Evolutionary conservation across 2,113 vertebrate genomes (phyloP).

Genomic region (Lichenostomus cassidix): DNA sequence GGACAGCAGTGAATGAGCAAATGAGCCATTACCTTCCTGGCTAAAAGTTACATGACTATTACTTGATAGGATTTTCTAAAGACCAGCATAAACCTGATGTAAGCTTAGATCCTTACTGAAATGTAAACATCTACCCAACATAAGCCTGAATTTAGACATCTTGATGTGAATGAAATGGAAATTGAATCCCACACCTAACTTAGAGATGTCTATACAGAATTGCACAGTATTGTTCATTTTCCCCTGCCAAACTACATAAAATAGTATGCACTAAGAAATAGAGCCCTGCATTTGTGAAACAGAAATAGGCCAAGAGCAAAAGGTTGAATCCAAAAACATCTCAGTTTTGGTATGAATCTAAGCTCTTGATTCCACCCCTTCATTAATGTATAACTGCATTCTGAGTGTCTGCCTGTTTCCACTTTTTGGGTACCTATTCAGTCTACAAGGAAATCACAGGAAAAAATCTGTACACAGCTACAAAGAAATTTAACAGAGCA

Average conservation of each 20-base stretch:
- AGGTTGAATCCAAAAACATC: not conserved
- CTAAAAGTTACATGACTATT: not conserved
- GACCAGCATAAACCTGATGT: not conserved
- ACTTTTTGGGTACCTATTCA: not conserved
- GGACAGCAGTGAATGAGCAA: not conserved
- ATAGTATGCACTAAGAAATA: not conserved
- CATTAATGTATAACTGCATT: not conserved
- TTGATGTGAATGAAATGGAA: not conserved
- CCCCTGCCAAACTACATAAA: not conserved
- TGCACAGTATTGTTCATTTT: not conserved
- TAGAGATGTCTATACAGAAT: not conserved
- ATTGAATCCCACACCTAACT: not conserved
- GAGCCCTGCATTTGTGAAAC: not conserved
- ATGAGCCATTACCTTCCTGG: not conserved
- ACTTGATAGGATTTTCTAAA: not conserved
- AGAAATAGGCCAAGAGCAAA: not conserved
- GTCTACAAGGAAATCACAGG: not conserved
- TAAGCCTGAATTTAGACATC: not conserved
- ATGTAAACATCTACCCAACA: not conserved
- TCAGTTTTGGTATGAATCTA: not conserved
- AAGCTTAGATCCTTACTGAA: not conserved
- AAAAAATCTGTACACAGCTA: not conserved
- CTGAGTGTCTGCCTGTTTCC: not conserved
- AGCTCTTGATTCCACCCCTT: not conserved
- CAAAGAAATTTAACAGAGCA: not conserved